Conservation (phyloP, 2,888 invertebrate genomes). For the Platycnemis pennipes region DNA sequence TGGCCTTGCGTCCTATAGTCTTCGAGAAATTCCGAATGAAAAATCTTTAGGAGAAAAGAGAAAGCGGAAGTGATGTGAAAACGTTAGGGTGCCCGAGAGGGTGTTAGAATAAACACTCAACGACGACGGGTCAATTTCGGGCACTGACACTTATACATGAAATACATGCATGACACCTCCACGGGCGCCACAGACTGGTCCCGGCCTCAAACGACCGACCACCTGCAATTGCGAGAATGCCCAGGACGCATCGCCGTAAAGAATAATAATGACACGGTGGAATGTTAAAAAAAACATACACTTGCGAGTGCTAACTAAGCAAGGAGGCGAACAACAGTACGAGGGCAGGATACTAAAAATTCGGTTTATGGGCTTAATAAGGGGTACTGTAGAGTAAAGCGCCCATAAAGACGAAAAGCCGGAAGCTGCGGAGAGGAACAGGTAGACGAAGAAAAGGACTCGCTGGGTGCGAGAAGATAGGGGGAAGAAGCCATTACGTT, state of each 20-base stretch:
- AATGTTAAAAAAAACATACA: background rate
- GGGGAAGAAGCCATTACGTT: constrained; percentile 1
- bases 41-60: background rate
- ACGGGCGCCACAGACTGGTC: background rate
- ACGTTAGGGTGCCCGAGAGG: background rate
- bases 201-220: background rate
- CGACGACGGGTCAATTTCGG: background rate
- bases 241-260: background rate
- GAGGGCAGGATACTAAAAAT: background rate
- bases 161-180: background rate
- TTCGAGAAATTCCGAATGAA: background rate
- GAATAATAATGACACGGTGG: background rate
- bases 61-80: background rate
- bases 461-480: background rate
- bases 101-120: background rate
- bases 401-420: constrained; percentile 26
- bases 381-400: background rate
- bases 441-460: background rate
- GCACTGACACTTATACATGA: background rate
- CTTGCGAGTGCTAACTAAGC: background rate
- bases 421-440: background rate
- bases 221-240: background rate
- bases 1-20: no score
- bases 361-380: background rate
- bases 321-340: background rate